Percentiles rank a stretch among this genome's conserved stretches.
These are phyloP conservation scores for Platichthys flesus DNA, from an alignment of 2,113 vertebrate genomes.

Conservation along the genomic window DNA sequence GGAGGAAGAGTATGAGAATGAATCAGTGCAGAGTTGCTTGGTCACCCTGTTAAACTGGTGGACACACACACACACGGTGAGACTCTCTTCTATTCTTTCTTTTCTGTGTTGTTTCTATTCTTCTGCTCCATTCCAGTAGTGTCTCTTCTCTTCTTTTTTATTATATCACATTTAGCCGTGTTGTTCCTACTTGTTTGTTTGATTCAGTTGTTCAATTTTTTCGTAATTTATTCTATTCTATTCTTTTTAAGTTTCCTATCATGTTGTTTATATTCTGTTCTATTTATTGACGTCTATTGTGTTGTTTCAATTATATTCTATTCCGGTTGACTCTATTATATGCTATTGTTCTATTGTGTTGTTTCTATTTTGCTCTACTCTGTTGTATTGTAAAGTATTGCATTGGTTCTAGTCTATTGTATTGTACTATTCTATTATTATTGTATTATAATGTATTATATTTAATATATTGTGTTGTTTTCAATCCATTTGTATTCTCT, in stretches of 20 bases:
- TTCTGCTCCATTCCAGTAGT: not conserved
- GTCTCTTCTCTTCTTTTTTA: not conserved
- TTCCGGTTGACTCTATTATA: not conserved
- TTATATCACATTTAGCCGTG: not conserved
- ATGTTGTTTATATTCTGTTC: not conserved
- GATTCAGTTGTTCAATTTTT: too few relatives aligned
- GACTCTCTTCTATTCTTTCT: not conserved
- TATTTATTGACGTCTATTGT: not conserved
- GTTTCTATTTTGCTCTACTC: not conserved
- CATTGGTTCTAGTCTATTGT: not conserved
- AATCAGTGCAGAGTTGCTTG: slow-evolving; percentile 37
- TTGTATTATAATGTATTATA: not conserved
- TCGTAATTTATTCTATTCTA: too few relatives aligned
- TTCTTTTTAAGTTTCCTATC: not conserved
- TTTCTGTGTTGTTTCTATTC: not conserved
- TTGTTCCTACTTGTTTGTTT: too few relatives aligned
- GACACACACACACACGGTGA: not conserved
- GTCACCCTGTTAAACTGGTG: not conserved
- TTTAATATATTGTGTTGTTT: not conserved
- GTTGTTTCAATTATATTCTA: not conserved
- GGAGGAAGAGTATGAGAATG: not conserved
- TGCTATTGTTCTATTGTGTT: not conserved
- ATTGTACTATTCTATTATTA: not conserved
- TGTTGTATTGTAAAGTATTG: not conserved
- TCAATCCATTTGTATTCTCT: not conserved